These are phyloP conservation scores for Romanogobio albipinnatus DNA, from an alignment of 2,113 vertebrate genomes.

Conservation along the genomic window DNA sequence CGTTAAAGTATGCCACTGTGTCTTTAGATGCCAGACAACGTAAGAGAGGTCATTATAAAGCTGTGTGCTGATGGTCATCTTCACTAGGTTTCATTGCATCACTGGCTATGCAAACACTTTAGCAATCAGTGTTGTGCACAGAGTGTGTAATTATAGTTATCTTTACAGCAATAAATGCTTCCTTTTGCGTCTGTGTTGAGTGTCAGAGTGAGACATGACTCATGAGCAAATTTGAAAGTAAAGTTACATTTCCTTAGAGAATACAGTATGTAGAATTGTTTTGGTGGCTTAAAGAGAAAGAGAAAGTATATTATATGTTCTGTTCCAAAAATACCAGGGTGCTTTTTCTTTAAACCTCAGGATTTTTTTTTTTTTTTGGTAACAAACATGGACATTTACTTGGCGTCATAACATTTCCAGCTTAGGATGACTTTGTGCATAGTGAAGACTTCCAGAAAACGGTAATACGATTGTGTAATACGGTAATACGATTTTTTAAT, in stretches of 20 bases:
- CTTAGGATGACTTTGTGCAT: neutral
- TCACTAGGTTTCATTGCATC: slow-evolving; percentile 26
- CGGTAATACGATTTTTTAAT: neutral
- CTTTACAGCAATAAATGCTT: slow-evolving; percentile 23
- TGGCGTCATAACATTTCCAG: neutral
- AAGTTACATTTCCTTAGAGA: neutral
- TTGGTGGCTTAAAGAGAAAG: neutral
- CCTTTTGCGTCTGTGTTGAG: slow-evolving; percentile 16
- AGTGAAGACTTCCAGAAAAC: neutral
- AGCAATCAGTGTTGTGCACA: neutral
- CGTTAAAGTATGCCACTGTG: neutral
- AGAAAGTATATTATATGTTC: neutral
- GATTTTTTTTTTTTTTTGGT: neutral
- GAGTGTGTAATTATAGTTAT: slow-evolving; percentile 11
- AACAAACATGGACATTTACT: neutral
- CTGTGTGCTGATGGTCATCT: slow-evolving; percentile 37
- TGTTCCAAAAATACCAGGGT: neutral
- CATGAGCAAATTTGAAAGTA: slow-evolving; percentile 24
- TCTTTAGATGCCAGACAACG: slow-evolving; percentile 32
- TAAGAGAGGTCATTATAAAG: slow-evolving; percentile 43
- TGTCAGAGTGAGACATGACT: neutral
- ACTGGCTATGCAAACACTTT: slow-evolving; percentile 41
- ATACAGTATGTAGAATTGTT: neutral
- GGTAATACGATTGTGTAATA: neutral
- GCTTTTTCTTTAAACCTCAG: neutral